These are phyloP conservation scores for Enteromius afrohamiltoni DNA, from an alignment of 2,797 vertebrate species.

Conservation along the genomic window DNA sequence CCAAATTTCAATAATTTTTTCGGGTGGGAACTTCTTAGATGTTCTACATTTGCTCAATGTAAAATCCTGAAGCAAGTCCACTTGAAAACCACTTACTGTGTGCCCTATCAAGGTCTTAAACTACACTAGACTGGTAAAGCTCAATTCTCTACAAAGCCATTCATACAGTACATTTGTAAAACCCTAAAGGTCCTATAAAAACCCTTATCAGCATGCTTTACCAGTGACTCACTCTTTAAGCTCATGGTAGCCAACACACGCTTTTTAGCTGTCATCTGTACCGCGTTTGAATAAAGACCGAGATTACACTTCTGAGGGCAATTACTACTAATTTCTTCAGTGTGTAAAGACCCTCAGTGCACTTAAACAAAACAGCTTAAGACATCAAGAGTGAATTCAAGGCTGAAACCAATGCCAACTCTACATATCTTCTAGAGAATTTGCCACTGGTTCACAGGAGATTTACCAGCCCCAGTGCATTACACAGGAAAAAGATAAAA, in stretches of 20 bases:
- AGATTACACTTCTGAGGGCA: constrained; percentile 50
- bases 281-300: constrained; percentile 39
- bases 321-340: constrained; percentile 49
- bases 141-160: constrained; percentile 30
- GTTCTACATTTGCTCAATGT: not conserved
- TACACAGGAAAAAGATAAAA: constrained; percentile 45
- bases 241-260: not conserved
- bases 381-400: constrained; percentile 40
- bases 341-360: constrained; percentile 54
- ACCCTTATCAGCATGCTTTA: constrained; percentile 38
- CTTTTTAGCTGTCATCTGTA: constrained; percentile 46
- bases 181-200: constrained; percentile 40
- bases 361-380: constrained; percentile 60
- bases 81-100: constrained; percentile 1
- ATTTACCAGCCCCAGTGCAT: constrained; percentile 31
- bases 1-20: not conserved
- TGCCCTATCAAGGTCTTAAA: constrained; percentile 24
- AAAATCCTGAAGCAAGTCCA: not conserved
- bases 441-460: constrained; percentile 30
- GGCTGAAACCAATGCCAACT: not conserved
- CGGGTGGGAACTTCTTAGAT: not conserved
- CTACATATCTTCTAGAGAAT: constrained; percentile 24
- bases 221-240: constrained; percentile 30
- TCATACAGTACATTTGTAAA: constrained; percentile 25
- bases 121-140: constrained; percentile 3